Base-by-base conservation (phyloP, 1,140 invertebrate genomes). In the Cotesia glomerata region DNA sequence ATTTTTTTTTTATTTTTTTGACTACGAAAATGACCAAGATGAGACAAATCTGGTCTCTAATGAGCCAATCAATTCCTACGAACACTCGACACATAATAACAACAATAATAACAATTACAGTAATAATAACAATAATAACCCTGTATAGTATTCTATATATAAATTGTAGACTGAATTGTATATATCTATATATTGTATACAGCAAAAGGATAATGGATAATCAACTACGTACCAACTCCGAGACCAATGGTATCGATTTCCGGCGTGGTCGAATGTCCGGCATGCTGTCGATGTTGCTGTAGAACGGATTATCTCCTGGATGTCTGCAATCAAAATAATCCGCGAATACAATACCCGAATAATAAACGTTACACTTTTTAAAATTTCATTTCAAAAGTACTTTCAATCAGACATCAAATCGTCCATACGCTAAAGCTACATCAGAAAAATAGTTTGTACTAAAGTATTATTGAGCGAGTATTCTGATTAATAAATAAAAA, bases 281-380 rank as follows among this genome's bases (percentile, higher is more conserved):
- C 96, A 98, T 99, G 82, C 97, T 98, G 91, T 99, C 98, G 88
- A 99, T 99, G 87, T 96, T 98, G 85, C 95, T 99, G 91, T 99
- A 99, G 90, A 99, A 99, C 9, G 97, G 96, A 89, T 98, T 99
- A 87, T 98, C 95, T 73, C 95, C 95, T 16, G 95, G 93, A 86
- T 95, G 94, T 72, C 95, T 96, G 88, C 3, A 90, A 89, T 61
- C 62, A 68, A 74, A 76, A 39, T 39, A 58, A 54, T 58, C 36
- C 2, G 16, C 16, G 8, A 5, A 66, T 9, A 26, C 8, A 49
- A 18, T 36, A 64, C 26, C 26, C 26, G 26, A 26, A 26, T 26
- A 45, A 14, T 45, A 45, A 45, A 26, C 7, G 5, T 13, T n/a
- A 36, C 4, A 32, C 16, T 61, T 14, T 9, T 61, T 61, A 7